These are phyloP conservation scores for Verasper variegatus DNA, from an alignment of 2,113 vertebrate species.

Conservation along the genomic window DNA sequence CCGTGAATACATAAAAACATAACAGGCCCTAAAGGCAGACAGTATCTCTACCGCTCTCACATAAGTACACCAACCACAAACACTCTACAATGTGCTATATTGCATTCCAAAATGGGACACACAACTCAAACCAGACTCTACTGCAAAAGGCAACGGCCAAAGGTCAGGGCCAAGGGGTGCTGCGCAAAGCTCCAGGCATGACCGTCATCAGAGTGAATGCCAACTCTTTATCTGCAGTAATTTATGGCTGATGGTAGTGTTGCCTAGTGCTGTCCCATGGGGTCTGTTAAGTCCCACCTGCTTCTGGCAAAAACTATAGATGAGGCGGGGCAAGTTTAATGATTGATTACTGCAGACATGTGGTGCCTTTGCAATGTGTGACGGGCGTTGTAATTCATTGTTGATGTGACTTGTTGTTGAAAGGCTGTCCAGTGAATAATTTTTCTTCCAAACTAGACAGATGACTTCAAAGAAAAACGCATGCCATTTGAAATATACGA, in stretches of 20 bases:
- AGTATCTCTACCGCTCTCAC: not conserved
- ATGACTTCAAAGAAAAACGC: not conserved
- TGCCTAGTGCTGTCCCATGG: constrained; percentile 32
- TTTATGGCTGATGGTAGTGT: constrained; percentile 39
- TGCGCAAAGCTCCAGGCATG: constrained; percentile 35
- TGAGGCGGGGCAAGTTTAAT: constrained; percentile 15
- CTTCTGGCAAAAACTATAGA: constrained; percentile 37
- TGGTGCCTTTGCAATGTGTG: constrained; percentile 42
- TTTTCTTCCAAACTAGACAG: constrained; percentile 21
- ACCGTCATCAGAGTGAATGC: constrained; percentile 8
- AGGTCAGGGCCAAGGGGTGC: constrained; percentile 34
- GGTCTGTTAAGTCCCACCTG: constrained; percentile 35
- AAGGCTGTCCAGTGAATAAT: constrained; percentile 24
- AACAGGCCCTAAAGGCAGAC: not conserved
- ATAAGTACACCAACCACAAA: constrained; percentile 1
- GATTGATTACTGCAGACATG: constrained; percentile 53
- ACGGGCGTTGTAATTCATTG: constrained; percentile 21
- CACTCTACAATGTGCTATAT: constrained; percentile 11
- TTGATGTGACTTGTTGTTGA: constrained; percentile 31
- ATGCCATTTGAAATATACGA: not conserved
- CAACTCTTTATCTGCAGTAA: constrained; percentile 34
- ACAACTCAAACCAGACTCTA: not conserved
- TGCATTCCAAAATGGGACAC: not conserved
- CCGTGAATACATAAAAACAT: constrained; percentile 1
- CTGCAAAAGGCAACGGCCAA: constrained; percentile 38